Evolutionary conservation across 2,797 vertebrate genomes (phyloP), one percentile per base, ranked within the genome.

Genomic region (Odontamblyopus lacepedii): DNA sequence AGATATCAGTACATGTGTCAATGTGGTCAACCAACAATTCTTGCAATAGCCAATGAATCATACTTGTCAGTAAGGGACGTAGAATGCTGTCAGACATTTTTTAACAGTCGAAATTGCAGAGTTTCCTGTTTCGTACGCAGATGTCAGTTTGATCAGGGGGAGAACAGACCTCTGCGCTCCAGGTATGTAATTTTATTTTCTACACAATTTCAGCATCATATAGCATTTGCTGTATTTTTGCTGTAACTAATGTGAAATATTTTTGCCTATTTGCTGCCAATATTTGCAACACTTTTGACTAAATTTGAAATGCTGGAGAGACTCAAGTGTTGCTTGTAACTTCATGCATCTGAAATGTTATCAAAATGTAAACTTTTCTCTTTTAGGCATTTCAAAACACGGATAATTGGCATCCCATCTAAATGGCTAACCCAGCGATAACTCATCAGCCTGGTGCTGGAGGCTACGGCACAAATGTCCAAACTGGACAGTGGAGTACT

Each of bases 401-500:
- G 19, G 44, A 75, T n/a, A 48, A 63, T 13, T 64, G 73, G 63
- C 50, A 66, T 27, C 29, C 7, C 2, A 73, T 67, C 38, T n/a
- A 80, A 70, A 95, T 95, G 94, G 92, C 94, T 0, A 93, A 93
- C 82, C 92, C 94, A 69, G 92, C 89, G 76, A 75, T 94, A 74
- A 93, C 88, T 76, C 83, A 83, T 30, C 91, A 94, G 76, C 95
- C 94, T 1, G 88, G 84, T 11, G 85, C 89, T 66, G 85, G 83
- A 4, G 83, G 91, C n/a, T 95, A 92, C 5, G 93, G 93, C n/a
- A 94, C 93, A 19, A 95, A 94, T 27, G 94, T 95, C 13, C 93
- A 95, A 67, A 94, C 94, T 0, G 95, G 94, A 63, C 82, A 94
- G 4, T 96, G 95, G 95, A 95, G 93, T 87, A 93, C 92, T 0